A percentile compares a stretch with the other conserved stretches of the same genome.
These are phyloP conservation scores for Tringa solitaria DNA, from an alignment of 2,113 vertebrate species.

Conservation along the genomic window DNA sequence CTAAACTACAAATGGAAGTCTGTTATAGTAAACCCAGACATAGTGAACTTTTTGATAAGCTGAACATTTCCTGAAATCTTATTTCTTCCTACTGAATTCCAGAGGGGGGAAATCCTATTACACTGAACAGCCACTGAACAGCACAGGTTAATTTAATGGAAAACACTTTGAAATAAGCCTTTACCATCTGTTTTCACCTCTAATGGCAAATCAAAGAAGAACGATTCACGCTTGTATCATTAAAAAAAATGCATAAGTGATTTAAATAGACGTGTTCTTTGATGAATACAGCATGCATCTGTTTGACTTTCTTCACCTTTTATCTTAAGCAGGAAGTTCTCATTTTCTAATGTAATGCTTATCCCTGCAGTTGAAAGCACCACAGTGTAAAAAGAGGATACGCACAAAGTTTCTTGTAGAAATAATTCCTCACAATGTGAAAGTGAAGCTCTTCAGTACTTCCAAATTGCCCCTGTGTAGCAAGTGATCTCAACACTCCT, in stretches of 20 bases:
- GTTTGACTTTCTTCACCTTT: conserved; percentile 33
- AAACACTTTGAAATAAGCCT: conserved; percentile 49
- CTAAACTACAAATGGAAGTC: conserved; percentile 22
- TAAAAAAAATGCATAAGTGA: conserved; percentile 47
- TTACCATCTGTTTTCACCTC: conserved; percentile 67
- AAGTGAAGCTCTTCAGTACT: background rate
- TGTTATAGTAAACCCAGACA: conserved; percentile 7
- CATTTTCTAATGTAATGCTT: background rate
- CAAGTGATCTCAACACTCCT: background rate
- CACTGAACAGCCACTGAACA: conserved; percentile 45
- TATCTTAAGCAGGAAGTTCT: conserved; percentile 14
- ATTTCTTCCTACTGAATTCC: conserved; percentile 53
- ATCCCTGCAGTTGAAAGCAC: background rate
- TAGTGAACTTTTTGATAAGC: conserved; percentile 22
- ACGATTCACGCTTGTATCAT: conserved; percentile 43
- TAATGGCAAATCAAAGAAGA: conserved; percentile 57
- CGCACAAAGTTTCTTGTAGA: background rate
- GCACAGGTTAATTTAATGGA: conserved; percentile 65
- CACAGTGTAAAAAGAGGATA: background rate
- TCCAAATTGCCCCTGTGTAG: background rate
- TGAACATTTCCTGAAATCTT: conserved; percentile 46
- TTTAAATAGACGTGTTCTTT: conserved; percentile 58
- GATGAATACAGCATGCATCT: conserved; percentile 36
- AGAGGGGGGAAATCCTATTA: conserved; percentile 62
- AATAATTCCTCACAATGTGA: background rate